These are phyloP conservation scores for Dromius quadrimaculatus DNA, from an alignment of 2,888 invertebrate genomes.

Conservation along the genomic window DNA sequence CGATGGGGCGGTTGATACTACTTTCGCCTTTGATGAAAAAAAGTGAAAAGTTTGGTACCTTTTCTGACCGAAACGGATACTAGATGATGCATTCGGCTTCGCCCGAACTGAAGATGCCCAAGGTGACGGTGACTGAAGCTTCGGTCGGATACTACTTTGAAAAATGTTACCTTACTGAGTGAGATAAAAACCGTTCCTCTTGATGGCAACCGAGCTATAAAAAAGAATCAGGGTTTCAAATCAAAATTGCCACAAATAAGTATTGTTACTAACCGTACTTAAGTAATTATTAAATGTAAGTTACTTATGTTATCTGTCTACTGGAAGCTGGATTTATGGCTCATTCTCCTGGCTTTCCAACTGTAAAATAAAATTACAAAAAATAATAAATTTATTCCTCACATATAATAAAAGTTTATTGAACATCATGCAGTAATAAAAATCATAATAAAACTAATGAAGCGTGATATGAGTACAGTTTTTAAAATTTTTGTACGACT, in stretches of 20 bases:
- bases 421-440: conserved; percentile 43
- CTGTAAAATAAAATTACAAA: conserved; percentile 37
- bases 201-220: conserved; percentile 18
- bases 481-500: conserved; percentile 28
- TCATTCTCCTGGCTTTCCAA: conserved; percentile 36
- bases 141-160: no score
- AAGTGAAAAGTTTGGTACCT: no score
- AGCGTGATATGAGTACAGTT: neutral
- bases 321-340: conserved; percentile 33
- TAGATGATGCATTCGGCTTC: no score
- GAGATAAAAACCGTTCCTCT: conserved; percentile 10
- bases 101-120: no score
- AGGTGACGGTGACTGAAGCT: no score
- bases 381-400: conserved; percentile 34
- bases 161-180: conserved; percentile 9
- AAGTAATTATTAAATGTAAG: conserved; percentile 45
- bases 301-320: conserved; percentile 40
- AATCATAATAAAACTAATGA: conserved; percentile 30
- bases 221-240: conserved; percentile 11
- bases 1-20: no score
- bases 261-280: conserved; percentile 48
- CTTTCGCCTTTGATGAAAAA: no score
- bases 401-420: conserved; percentile 30
- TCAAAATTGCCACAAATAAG: conserved; percentile 11
- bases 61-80: no score